Evolutionary conservation across 2,797 vertebrate species (phyloP), one percentile per base, ranked within the genome.

Genomic region (Triplophysa yarkandensis): DNA sequence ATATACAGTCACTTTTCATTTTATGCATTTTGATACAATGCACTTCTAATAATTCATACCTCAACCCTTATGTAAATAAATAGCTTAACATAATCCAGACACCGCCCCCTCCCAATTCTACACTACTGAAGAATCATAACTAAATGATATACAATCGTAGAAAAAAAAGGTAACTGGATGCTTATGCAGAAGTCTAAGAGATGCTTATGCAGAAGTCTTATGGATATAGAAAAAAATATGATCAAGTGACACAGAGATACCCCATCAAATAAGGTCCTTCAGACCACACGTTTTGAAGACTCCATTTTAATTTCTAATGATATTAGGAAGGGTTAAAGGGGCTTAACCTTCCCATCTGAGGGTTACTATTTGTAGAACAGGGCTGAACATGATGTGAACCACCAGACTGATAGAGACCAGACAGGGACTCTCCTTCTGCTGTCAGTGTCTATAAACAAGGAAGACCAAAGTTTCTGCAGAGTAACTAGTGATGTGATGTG

Each of bases 11-110:
- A 14, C 34, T 43, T 36, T 62, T 72, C 41, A 44, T 52, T 46
- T 61, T 55, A 11, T 30, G 16, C 21, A 69, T 52, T 23, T 52
- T 6, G 23, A 52, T 68, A 80, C 30, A 65, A 50, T 61, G 66
- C 54, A 55, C 25, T 63, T 64, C 14, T 28, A 62, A 58, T 54
- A 14, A 76, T 74, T 69, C 63, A 54, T 57, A 34, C 17, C 16
- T 46, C 44, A 46, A 46, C 34, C 36, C 57, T 71, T 68, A 72
- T n/a, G 76, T 48, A 80, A 80, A 83, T 83, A 83, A 83, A 83
- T 83, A 80, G 32, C 64, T 68, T 50, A 57, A 57, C 58, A 76
- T 72, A 48, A 76, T 64, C 10, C 73, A 80, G 57, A 78, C 52
- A 65, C 52, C 27, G 43, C 17, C 11, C 46, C 21, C 19, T 13